A percentile compares a stretch with the other conserved stretches of the same genome.
Evolutionary conservation across 2,113 vertebrate genomes (phyloP).

Genomic region (Bostrychus sinensis): DNA sequence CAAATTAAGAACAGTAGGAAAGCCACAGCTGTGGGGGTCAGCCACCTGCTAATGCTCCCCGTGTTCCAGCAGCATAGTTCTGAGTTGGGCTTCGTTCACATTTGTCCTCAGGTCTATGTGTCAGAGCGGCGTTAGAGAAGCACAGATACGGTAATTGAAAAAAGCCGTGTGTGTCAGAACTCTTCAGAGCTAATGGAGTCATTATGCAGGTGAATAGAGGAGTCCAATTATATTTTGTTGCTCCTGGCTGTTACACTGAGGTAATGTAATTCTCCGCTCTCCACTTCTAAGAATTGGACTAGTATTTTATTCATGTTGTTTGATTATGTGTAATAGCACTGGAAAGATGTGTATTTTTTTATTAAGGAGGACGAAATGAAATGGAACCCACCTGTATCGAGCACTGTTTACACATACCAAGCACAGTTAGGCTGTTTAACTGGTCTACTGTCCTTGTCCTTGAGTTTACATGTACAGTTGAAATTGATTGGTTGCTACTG

Average conservation of each 20-base stretch:
- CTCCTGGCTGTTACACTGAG: constrained; percentile 13
- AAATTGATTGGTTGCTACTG: too few species aligned
- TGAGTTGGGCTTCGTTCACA: not conserved
- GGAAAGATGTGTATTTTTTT: not conserved
- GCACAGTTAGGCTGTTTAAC: too few species aligned
- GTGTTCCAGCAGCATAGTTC: constrained; percentile 2
- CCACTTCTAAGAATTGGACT: not conserved
- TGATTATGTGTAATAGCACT: not conserved
- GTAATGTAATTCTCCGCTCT: not conserved
- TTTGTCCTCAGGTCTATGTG: constrained; percentile 8
- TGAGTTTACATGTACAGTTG: too few species aligned
- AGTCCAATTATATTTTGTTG: constrained; percentile 3
- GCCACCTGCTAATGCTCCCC: not conserved
- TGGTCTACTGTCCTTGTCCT: too few species aligned
- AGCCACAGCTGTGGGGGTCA: not conserved
- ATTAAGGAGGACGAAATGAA: too few species aligned
- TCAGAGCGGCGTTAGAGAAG: not conserved
- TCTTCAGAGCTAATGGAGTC: constrained; percentile 27
- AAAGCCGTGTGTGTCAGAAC: constrained; percentile 1
- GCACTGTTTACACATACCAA: too few species aligned
- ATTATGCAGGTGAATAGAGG: not conserved
- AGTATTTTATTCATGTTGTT: not conserved
- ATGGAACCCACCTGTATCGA: too few species aligned
- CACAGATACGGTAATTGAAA: constrained; percentile 8
- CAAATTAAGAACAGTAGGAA: not conserved